Percentiles rank a stretch among this genome's conserved stretches.
Evolutionary conservation across 1,140 invertebrate species (phyloP).

Genomic region (Habropoda laboriosa): DNA sequence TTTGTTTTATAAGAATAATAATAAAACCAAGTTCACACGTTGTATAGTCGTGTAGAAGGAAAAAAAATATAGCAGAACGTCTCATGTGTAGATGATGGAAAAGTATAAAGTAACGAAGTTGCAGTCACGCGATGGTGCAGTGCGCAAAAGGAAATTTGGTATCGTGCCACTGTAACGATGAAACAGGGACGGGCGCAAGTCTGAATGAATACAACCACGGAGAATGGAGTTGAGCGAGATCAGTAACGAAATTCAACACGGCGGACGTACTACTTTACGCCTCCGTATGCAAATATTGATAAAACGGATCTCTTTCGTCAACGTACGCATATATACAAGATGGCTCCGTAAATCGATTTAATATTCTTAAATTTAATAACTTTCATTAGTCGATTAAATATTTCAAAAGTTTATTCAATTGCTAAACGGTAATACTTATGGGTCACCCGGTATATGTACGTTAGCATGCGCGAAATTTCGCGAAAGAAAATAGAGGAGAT

Average conservation of each 20-base stretch:
- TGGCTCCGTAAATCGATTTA: too few species aligned
- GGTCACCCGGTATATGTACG: too few species aligned
- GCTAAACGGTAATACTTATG: too few species aligned
- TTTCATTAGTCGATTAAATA: too few species aligned
- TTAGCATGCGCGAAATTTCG: not conserved
- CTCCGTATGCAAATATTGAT: not conserved
- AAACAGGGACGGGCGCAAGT: not conserved
- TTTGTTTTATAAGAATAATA: not conserved
- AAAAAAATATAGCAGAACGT: not conserved
- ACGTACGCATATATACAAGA: not conserved
- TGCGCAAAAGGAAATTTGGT: not conserved
- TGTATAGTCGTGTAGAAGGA: too few species aligned
- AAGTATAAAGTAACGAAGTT: not conserved
- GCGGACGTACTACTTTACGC: not conserved
- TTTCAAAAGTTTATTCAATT: too few species aligned
- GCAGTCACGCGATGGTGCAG: not conserved
- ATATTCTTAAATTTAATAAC: too few species aligned
- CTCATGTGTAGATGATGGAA: not conserved
- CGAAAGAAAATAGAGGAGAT: not conserved
- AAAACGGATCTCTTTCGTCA: not conserved
- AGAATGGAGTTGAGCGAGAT: not conserved
- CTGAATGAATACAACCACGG: not conserved
- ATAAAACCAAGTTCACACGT: not conserved
- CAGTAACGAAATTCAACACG: constrained; percentile 1
- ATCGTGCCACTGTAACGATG: not conserved